These are phyloP conservation scores for Temnopleurus reevesii DNA, from an alignment of 53 echinoderm and acorn worm species.

Conservation along the genomic window DNA sequence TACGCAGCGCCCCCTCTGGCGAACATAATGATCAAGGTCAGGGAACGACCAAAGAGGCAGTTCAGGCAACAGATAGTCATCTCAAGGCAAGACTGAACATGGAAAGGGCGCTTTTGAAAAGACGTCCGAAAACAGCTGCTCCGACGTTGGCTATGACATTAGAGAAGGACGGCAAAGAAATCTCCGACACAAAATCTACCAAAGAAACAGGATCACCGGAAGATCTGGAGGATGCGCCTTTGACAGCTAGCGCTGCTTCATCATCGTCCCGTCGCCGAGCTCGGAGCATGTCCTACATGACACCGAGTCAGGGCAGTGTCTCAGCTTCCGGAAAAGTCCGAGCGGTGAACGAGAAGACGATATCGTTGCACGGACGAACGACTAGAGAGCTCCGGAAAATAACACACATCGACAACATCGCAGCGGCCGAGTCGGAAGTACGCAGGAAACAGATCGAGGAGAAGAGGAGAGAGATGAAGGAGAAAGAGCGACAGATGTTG, in stretches of 20 bases:
- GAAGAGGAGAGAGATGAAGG: conserved; percentile 15
- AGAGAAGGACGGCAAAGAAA: neutral
- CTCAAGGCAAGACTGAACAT: neutral
- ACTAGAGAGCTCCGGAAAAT: conserved; percentile 54
- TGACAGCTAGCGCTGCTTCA: neutral
- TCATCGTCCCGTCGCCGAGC: neutral
- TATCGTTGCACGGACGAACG: conserved; percentile 55
- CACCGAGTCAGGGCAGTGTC: neutral
- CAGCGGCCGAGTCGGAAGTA: conserved; percentile 45
- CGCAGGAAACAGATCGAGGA: conserved; percentile 36
- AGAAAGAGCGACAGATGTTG: neutral
- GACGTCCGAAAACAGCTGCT: conserved; percentile 29
- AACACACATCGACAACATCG: conserved; percentile 60
- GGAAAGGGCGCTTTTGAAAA: neutral
- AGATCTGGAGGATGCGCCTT: neutral
- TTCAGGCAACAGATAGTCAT: neutral
- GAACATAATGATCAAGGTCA: neutral
- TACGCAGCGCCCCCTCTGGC: neutral
- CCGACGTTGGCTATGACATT: neutral
- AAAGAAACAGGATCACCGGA: too few species aligned
- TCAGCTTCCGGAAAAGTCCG: conserved; percentile 36
- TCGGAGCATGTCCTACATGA: conserved; percentile 18
- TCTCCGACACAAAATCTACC: neutral
- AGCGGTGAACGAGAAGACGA: conserved; percentile 38
- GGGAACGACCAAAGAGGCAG: neutral